Percentiles rank a stretch among this genome's conserved stretches.
Conservation (phyloP, 2,113 vertebrate species). For the Dryoscopus gambensis region DNA sequence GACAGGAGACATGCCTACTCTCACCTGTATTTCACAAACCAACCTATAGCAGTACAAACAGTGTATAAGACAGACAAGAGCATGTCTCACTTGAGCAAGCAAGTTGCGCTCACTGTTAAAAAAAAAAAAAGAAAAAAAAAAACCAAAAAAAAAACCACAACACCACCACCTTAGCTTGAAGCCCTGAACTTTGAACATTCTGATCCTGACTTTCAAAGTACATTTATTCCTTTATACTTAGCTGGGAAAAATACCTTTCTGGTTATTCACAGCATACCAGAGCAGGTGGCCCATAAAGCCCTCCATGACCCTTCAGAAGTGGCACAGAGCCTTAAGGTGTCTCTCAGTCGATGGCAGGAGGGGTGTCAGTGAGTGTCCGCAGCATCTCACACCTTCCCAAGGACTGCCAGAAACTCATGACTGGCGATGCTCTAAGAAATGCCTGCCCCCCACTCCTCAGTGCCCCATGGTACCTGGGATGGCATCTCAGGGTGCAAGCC, state of each 20-base stretch:
- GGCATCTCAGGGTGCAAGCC: not conserved
- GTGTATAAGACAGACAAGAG: not conserved
- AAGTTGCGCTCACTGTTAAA: not conserved
- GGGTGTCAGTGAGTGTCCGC: accelerated
- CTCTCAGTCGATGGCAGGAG: not conserved
- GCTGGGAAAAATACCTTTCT: not conserved
- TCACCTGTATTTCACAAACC: not conserved
- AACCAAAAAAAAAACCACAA: too few relatives aligned
- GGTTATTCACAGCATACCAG: conserved; percentile 18
- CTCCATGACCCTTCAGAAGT: not conserved
- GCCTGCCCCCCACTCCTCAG: not conserved
- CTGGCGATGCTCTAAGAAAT: not conserved
- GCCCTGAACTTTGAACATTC: conserved; percentile 5
- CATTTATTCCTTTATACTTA: not conserved
- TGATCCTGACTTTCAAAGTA: not conserved
- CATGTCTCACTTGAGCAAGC: accelerated
- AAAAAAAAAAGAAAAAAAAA: too few relatives aligned
- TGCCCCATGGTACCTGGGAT: not conserved
- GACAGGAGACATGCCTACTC: not conserved
- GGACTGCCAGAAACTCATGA: not conserved
- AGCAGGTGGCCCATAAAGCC: not conserved
- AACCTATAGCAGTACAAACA: not conserved
- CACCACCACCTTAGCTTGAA: not conserved
- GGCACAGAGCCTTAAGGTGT: not conserved
- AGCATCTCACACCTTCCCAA: not conserved